These are phyloP conservation scores for Myanophis thanlyinensis DNA, from an alignment of 2,113 vertebrate species.

Conservation along the genomic window DNA sequence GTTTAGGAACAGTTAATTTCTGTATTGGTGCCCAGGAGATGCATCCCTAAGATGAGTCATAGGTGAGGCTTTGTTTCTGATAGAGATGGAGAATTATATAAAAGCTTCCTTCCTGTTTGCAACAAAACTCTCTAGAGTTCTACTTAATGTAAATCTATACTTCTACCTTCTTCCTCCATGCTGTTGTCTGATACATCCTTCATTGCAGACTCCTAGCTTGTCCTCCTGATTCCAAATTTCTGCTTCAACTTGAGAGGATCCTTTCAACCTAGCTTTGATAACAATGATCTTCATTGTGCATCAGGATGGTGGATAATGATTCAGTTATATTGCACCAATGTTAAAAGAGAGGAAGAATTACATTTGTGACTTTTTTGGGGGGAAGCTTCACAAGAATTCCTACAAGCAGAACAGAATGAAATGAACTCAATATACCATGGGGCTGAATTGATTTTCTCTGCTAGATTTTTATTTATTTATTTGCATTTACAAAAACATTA, in stretches of 20 bases:
- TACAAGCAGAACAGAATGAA: conserved; percentile 27
- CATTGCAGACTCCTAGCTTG: not conserved
- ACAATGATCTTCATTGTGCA: not conserved
- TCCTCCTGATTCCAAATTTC: not conserved
- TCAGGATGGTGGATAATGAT: not conserved
- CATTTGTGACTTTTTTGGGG: not conserved
- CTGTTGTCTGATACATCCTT: not conserved
- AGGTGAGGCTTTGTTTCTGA: not conserved
- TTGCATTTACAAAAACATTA: conserved; percentile 53
- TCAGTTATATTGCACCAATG: not conserved
- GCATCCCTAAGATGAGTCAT: not conserved
- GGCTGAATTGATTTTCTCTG: conserved; percentile 50
- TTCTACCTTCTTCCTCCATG: too few relatives aligned
- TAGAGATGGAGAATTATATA: not conserved
- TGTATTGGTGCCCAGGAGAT: not conserved
- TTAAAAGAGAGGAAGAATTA: not conserved
- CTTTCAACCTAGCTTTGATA: not conserved
- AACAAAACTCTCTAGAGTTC: not conserved
- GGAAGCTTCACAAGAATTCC: conserved; percentile 3
- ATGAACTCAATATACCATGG: conserved; percentile 19
- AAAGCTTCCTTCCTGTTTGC: not conserved
- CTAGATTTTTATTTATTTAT: conserved; percentile 22
- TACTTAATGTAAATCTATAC: not conserved
- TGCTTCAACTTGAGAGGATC: not conserved
- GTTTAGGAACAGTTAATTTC: not conserved